A percentile compares a stretch with the other conserved stretches of the same genome.
Evolutionary conservation across 1,140 invertebrate species (phyloP).

Genomic region (Epicauta chinensis): DNA sequence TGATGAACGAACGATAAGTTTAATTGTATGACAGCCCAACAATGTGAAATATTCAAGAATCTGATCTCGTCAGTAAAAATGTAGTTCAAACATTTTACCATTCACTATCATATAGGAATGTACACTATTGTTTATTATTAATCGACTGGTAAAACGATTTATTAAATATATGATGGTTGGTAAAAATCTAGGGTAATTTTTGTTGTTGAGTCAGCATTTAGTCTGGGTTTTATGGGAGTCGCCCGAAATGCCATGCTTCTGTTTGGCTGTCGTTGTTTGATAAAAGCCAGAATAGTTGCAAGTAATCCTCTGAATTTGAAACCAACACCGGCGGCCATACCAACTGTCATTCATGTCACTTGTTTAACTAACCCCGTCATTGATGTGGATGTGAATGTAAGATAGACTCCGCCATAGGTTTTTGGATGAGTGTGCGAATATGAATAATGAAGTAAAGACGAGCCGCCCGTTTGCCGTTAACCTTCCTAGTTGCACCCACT

Average conservation of each 20-base stretch:
- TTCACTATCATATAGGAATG: background rate
- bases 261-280: slow-evolving; percentile 5
- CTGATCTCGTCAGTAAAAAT: slow-evolving; percentile 19
- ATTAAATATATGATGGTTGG: background rate
- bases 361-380: slow-evolving; percentile 34
- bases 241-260: background rate
- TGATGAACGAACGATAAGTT: slow-evolving; percentile 29
- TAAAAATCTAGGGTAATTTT: slow-evolving; percentile 3
- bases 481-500: background rate
- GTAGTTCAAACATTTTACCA: slow-evolving; percentile 10
- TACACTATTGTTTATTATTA: background rate
- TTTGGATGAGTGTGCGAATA: slow-evolving; percentile 35
- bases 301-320: slow-evolving; percentile 29
- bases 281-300: slow-evolving; percentile 22
- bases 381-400: too few species aligned
- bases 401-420: slow-evolving; percentile 23
- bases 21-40: slow-evolving; percentile 25
- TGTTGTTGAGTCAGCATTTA: background rate
- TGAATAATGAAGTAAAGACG: slow-evolving; percentile 37
- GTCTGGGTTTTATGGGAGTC: too few species aligned
- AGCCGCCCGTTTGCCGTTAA: slow-evolving; percentile 14
- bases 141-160: background rate
- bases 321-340: slow-evolving; percentile 36
- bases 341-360: slow-evolving; percentile 36
- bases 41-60: slow-evolving; percentile 29